These are phyloP conservation scores for Papilio polytes DNA, from an alignment of 1,140 invertebrate species.

Conservation along the genomic window DNA sequence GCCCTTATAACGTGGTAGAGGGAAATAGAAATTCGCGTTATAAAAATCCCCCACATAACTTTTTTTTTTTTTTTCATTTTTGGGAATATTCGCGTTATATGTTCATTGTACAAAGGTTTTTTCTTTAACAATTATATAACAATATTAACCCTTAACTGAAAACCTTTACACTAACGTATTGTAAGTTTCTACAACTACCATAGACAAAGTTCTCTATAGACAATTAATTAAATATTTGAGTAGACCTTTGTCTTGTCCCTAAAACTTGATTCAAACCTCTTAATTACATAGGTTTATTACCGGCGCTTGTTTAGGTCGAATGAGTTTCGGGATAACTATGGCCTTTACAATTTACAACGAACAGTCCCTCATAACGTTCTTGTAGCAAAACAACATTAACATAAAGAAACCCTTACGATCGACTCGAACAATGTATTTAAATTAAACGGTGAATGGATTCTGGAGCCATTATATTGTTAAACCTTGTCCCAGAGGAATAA, in stretches of 20 bases:
- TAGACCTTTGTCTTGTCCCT: slow-evolving; percentile 20
- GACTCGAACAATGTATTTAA: slow-evolving; percentile 19
- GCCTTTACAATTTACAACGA: slow-evolving; percentile 13
- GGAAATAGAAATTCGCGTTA: too few species aligned
- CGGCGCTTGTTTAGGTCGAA: slow-evolving; percentile 5
- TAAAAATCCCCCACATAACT: too few species aligned
- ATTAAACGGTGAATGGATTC: slow-evolving; percentile 8
- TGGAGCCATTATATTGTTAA: neutral
- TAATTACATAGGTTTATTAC: slow-evolving; percentile 27
- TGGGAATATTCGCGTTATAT: too few species aligned
- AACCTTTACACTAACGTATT: neutral
- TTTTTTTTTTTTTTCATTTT: too few species aligned
- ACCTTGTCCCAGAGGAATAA: neutral
- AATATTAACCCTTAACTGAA: neutral
- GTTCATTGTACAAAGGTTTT: too few species aligned
- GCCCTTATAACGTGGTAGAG: too few species aligned
- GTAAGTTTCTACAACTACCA: neutral
- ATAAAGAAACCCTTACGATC: slow-evolving; percentile 24
- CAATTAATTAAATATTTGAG: slow-evolving; percentile 26
- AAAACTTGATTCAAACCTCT: slow-evolving; percentile 26
- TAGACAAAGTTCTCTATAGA: slow-evolving; percentile 1
- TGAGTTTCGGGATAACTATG: slow-evolving; percentile 10
- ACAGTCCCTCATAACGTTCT: slow-evolving; percentile 6
- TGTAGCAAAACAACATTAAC: slow-evolving; percentile 11
- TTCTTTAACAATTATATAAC: too few species aligned